Evolutionary conservation across 2,888 invertebrate genomes (phyloP).

Genomic region (Plemyria rubiginata): DNA sequence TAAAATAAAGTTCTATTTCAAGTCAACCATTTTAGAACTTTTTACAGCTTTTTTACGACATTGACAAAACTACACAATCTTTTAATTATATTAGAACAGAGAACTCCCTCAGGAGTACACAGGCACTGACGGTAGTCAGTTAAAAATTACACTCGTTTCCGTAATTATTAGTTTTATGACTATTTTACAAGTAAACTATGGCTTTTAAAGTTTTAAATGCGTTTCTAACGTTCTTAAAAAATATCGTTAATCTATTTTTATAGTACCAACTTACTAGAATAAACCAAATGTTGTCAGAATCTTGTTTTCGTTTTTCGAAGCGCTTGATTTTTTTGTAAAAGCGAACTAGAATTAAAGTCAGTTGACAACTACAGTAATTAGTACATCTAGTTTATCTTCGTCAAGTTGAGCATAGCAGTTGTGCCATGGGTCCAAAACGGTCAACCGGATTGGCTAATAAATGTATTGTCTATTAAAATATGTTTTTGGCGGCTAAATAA

Average conservation of each 20-base stretch:
- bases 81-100: slow-evolving; percentile 37
- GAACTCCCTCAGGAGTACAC: slow-evolving; percentile 29
- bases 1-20: slow-evolving; percentile 10
- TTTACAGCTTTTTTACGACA: slow-evolving; percentile 49
- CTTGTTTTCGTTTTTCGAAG: too few species aligned
- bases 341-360: too few species aligned
- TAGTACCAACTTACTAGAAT: too few species aligned
- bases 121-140: slow-evolving; percentile 36
- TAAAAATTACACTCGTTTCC: slow-evolving; percentile 40
- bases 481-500: too few species aligned
- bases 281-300: too few species aligned
- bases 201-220: slow-evolving; percentile 18
- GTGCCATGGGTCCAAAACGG: too few species aligned
- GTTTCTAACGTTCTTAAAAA: slow-evolving; percentile 9
- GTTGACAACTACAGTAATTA: too few species aligned
- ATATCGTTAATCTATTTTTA: neutral
- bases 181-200: slow-evolving; percentile 23
- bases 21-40: slow-evolving; percentile 19
- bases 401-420: too few species aligned
- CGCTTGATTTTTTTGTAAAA: too few species aligned
- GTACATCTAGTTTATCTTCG: too few species aligned
- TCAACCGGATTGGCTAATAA: too few species aligned
- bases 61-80: slow-evolving; percentile 36
- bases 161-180: slow-evolving; percentile 45
- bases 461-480: too few species aligned